Conservation (phyloP, 2,888 invertebrate species). For the Epinotia demarniana region DNA sequence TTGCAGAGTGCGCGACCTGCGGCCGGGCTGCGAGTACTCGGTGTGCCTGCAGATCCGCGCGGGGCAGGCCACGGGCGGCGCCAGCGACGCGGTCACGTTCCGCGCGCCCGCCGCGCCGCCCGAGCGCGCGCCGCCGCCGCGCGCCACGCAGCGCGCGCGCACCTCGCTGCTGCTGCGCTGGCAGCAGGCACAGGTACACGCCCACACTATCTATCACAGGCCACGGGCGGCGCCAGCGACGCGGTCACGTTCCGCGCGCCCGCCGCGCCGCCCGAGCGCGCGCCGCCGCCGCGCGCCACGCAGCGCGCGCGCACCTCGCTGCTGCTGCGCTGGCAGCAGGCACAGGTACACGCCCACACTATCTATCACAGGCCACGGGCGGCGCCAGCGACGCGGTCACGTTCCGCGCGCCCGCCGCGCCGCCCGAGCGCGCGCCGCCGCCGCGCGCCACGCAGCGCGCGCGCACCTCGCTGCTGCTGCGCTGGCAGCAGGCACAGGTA, state of each 20-base stretch:
- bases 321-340: constrained; percentile 89
- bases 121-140: constrained; percentile 89
- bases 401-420: constrained; percentile 92
- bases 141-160: constrained; percentile 88
- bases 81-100: constrained; percentile 92
- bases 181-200: constrained; percentile 83
- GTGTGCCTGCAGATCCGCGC: constrained; percentile 91
- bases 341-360: constrained; percentile 59
- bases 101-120: constrained; percentile 93
- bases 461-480: constrained; percentile 88
- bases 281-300: constrained; percentile 89
- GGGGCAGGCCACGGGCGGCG: constrained; percentile 89
- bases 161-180: constrained; percentile 89
- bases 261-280: constrained; percentile 91
- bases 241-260: constrained; percentile 92
- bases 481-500: constrained; percentile 87
- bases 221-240: constrained; percentile 85
- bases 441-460: constrained; percentile 89
- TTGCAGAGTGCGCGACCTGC: constrained; percentile 89
- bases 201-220: no score
- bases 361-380: constrained; percentile 88
- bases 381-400: constrained; percentile 90
- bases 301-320: constrained; percentile 89
- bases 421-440: constrained; percentile 89
- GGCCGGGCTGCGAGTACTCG: constrained; percentile 94